A percentile compares a stretch with the other conserved stretches of the same genome.
These are phyloP conservation scores for Eumacrocentrus americanus DNA, from an alignment of 2,888 invertebrate genomes.

Conservation along the genomic window DNA sequence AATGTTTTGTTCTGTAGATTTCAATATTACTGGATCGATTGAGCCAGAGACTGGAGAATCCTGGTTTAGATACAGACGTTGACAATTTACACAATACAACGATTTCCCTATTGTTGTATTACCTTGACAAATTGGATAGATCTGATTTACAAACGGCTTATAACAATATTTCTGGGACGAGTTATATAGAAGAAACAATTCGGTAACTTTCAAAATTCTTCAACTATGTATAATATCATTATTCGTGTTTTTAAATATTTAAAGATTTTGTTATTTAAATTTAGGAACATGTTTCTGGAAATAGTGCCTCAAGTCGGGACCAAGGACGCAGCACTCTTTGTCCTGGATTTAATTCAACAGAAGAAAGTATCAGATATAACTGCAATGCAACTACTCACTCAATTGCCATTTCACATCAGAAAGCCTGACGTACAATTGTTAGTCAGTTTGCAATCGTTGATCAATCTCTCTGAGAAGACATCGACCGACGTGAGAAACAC, in stretches of 20 bases:
- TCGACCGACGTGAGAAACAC: constrained; percentile 69
- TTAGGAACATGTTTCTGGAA: constrained; percentile 74
- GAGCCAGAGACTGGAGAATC: constrained; percentile 55
- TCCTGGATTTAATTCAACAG: constrained; percentile 69
- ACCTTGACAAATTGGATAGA: constrained; percentile 58
- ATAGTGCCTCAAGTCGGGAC: constrained; percentile 74
- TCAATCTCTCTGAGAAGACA: constrained; percentile 59
- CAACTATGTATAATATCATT: background rate
- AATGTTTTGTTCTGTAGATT: constrained; percentile 46
- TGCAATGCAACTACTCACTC: constrained; percentile 70
- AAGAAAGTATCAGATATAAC: constrained; percentile 70
- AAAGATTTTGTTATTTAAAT: background rate
- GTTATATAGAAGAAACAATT: constrained; percentile 76
- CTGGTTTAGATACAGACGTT: constrained; percentile 54
- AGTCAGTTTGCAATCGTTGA: constrained; percentile 65
- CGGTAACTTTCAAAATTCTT: constrained; percentile 50
- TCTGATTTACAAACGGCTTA: constrained; percentile 56
- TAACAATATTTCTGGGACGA: constrained; percentile 66
- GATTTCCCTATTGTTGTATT: constrained; percentile 58
- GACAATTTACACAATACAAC: constrained; percentile 61
- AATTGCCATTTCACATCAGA: constrained; percentile 74
- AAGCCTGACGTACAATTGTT: constrained; percentile 65
- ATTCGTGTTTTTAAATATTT: background rate
- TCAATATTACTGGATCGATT: constrained; percentile 52
- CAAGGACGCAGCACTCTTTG: constrained; percentile 69